Percentiles rank a stretch among this genome's conserved stretches.
These are phyloP conservation scores for Naja naja DNA, from an alignment of 2,113 vertebrate species.

Conservation along the genomic window DNA sequence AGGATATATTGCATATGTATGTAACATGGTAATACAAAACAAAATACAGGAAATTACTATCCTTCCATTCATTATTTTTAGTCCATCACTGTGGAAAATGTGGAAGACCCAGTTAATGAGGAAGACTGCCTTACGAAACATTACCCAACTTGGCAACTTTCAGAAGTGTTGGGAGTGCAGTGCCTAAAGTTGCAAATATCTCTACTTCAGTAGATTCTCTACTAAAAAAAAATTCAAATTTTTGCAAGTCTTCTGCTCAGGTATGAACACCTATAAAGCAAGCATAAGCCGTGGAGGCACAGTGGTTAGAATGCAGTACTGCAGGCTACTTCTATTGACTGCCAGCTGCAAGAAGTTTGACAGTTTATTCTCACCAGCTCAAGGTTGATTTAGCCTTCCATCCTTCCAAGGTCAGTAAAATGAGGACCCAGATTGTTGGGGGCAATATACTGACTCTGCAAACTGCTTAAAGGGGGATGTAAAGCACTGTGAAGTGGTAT, in stretches of 20 bases:
- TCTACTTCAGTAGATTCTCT: background rate
- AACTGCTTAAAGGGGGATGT: too few species aligned
- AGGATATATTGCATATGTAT: background rate
- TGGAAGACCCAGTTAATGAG: background rate
- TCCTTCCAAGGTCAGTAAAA: too few species aligned
- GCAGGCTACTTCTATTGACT: too few species aligned
- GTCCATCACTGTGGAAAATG: background rate
- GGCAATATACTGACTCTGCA: too few species aligned
- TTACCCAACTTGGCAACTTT: background rate
- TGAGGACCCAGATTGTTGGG: too few species aligned
- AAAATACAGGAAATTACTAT: background rate
- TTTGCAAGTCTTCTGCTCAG: background rate
- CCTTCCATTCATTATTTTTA: background rate
- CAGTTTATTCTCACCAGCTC: too few species aligned
- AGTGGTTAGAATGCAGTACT: too few species aligned
- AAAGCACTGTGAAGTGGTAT: too few species aligned
- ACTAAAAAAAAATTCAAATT: background rate
- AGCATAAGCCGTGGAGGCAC: fast-evolving
- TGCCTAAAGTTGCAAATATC: background rate
- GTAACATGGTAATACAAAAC: background rate
- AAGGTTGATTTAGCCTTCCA: too few species aligned
- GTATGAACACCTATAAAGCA: background rate
- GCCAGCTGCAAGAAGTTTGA: too few species aligned
- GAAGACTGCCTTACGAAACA: background rate
- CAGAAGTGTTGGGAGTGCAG: background rate